Base-by-base conservation (phyloP, 2,113 vertebrate genomes). In the Petromus typicus region DNA sequence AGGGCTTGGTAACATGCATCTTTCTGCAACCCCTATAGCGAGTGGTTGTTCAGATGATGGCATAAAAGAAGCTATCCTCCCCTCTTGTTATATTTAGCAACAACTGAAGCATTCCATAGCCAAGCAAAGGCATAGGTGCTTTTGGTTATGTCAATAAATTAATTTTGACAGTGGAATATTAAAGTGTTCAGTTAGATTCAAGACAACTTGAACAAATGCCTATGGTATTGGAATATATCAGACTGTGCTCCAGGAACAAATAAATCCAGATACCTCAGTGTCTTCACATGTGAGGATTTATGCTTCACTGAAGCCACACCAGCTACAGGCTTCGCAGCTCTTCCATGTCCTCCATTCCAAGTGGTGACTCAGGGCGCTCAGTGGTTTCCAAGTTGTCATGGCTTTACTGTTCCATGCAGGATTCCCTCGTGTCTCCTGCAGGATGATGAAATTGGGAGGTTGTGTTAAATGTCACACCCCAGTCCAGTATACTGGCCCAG, bases 151-250 rank as follows among this genome's bases (percentile, higher is more conserved):
- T 11, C 23, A 81, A 78, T 18, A 94, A 78, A 90, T 51, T 17
- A 32, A 87, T 78, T 93, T 92, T 78, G 88, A 75, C 78, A 82
- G 51, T 86, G 43, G 67, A 80, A 48, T 96, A 89, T 93, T 89
- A 89, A 86, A 86, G 7, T 67, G 69, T 93, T 63, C 85, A 66
- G 79, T 85, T 94, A 84, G 86, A 97, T 94, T 95, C 40, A n/a
- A 87, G 76, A 69, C 45, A 64, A 18, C 27, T 89, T 92, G 83
- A 87, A 93, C 75, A 80, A 95, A 84, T 76, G 23, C 7, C 67
- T 86, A 3, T 18, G 54, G 59, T 25, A 48, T 71, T 82, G n/a
- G n/a, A 30, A 23, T 86, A 57, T 69, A 57, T 82, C 69, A 79
- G 56, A 59, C 32, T 90, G n/a, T 91, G 40, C 45, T 81, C 4